Evolutionary conservation across 2,113 vertebrate species (phyloP), one percentile per base, ranked within the genome.

Genomic region (Jaculus jaculus): DNA sequence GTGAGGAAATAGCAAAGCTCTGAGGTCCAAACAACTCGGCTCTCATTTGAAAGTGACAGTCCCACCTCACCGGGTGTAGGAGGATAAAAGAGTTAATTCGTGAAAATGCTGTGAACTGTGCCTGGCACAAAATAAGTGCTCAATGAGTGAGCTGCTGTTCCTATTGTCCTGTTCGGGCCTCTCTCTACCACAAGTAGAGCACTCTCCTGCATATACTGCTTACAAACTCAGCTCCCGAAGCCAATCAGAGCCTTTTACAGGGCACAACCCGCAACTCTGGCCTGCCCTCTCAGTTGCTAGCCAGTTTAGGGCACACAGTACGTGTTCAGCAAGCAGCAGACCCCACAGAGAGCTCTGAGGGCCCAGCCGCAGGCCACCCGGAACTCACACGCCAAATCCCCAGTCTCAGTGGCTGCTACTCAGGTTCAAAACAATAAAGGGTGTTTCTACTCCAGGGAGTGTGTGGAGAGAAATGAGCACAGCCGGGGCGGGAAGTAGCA

Each of bases 401-500:
- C 65, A 68, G 65, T 60, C 93, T 78, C 93, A 71, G 5, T 63
- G 3, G 18, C 88, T 66, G 86, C 34, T 89, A 89, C 92, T 86
- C 7, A 0, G 65, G 96, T 97, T 94, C 95, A 90, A 95, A 97
- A 96, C 96, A 97, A 94, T 85, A 21, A 92, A 95, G 87, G 75
- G 83, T 42, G 95, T 92, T 91, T 93, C 94, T 87, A 96, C 97
- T 95, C 96, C 74, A 91, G 96, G 94, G 97, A 97, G 39, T 83
- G 61, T 12, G 10, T 3, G 0, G 82, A 96, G 93, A 93, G 88
- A 95, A 95, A 94, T 87, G 90, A 95, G 95, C 87, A 94, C 96
- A 93, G 95, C 90, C 28, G 97, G 88, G 94, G 90, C 97, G 92
- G 60, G 94, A 96, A 97, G 96, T 88, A 96, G 97, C 92, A 83